Base-by-base conservation (phyloP, 2,113 vertebrate species). In the Oriolus oriolus region DNA sequence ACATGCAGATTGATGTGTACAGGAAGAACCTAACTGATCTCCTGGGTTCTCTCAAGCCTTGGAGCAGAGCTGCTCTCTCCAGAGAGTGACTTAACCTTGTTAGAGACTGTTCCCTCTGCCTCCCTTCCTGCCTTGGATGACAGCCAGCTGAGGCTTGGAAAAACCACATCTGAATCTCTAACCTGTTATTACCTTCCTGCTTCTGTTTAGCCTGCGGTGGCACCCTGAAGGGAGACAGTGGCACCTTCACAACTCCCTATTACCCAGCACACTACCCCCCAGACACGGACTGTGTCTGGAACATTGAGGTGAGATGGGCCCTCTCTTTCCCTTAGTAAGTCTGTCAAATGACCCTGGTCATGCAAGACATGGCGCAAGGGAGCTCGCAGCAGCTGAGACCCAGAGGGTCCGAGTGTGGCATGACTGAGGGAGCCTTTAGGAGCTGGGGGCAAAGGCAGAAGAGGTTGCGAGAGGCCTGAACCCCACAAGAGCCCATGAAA, bases 241-340 rank as follows among this genome's bases (percentile, higher is more conserved):
- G 99, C 39, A 97, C 3, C 3, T 99, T 99, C 66, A 97, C 84
- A 10, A 99, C 98, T 27, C 99, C 99, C 21, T 99, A 98, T 93
- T 99, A 98, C 77, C 99, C 99, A 1, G 98, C 98, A 28, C 99
- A 98, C 96, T 99, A 99, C 79, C 98, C 99, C 1, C 98, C 99
- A 6, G 92, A 68, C n/a, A 92, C 4, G 1, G 89, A 96, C 16
- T 99, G 99, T 31, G 90, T 96, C 2, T 99, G 99, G 99, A 84
- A 90, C 13, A 99, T 99, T 4, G 41, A 98, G 99, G 99, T 99
- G 86, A 98, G 75, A 14, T 3, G 8, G 10, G 15, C 10, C 35
- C 14, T 44, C 31, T 49, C 59, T 41, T 30, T 16, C 21, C 63
- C 69, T 33, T 47, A 24, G 22, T 41, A 41, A 74, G 16, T n/a